These are phyloP conservation scores for Anarrhichthys ocellatus DNA, from an alignment of 2,113 vertebrate species.

Conservation along the genomic window DNA sequence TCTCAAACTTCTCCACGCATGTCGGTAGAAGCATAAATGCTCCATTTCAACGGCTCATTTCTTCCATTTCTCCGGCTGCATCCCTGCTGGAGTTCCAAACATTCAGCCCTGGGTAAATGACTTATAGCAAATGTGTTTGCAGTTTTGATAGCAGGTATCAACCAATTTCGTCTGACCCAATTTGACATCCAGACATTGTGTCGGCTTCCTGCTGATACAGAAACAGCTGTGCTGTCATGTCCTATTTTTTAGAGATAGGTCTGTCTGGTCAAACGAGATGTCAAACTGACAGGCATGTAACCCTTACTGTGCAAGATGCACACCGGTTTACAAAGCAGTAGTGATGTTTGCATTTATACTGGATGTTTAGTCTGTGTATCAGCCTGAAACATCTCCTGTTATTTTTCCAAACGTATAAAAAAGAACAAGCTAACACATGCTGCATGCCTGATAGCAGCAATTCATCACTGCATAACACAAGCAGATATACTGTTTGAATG, in stretches of 20 bases:
- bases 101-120: conserved; percentile 23
- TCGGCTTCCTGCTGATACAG: neutral
- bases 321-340: conserved; percentile 1
- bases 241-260: conserved; percentile 5
- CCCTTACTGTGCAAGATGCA: neutral
- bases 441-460: conserved; percentile 5
- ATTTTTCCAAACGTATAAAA: conserved; percentile 4
- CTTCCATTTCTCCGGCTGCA: conserved; percentile 23
- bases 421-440: conserved; percentile 2
- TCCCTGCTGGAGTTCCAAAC: conserved; percentile 19
- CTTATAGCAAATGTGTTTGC: conserved; percentile 18
- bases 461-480: conserved; percentile 3
- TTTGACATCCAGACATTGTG: conserved; percentile 29
- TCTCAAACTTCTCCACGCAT: conserved; percentile 15
- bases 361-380: neutral
- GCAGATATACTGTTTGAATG: neutral
- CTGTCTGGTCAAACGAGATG: conserved; percentile 4
- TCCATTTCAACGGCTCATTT: conserved; percentile 50
- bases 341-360: neutral
- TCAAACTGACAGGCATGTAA: conserved; percentile 6
- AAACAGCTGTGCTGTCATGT: neutral
- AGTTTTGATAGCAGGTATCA: conserved; percentile 18
- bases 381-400: neutral
- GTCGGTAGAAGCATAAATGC: conserved; percentile 22
- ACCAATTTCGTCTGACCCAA: conserved; percentile 26